Percentiles rank a stretch among this genome's conserved stretches.
Conservation (phyloP, 2,888 invertebrate species). For the Pyrocoelia pectoralis region DNA sequence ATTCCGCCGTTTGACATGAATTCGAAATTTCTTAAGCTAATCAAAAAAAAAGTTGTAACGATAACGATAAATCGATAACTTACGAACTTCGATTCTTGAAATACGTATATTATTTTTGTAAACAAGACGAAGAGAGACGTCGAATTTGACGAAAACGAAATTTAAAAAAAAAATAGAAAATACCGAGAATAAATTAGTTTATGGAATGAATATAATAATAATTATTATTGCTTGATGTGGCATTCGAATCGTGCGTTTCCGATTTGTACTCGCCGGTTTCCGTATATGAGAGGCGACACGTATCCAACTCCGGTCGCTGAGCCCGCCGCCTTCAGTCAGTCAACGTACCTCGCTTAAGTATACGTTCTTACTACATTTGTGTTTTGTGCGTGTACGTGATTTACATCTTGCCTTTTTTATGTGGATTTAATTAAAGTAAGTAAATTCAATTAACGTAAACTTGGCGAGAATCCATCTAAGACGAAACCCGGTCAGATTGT, state of each 20-base stretch:
- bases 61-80: not conserved
- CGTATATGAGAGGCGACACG: slow-evolving; percentile 32
- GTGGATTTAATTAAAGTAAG: slow-evolving; percentile 33
- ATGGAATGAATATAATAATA: slow-evolving; percentile 2
- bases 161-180: not conserved
- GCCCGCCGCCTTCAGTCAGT: slow-evolving; percentile 36
- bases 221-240: slow-evolving; percentile 16
- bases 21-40: not conserved
- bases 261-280: slow-evolving; percentile 2
- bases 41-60: too few relatives aligned
- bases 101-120: not conserved
- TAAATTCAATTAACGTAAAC: slow-evolving; percentile 10
- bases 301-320: slow-evolving; percentile 38
- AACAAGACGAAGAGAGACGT: not conserved
- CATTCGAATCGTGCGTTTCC: slow-evolving; percentile 18
- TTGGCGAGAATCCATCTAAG: not conserved
- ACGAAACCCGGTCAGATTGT: not conserved
- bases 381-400: slow-evolving; percentile 33
- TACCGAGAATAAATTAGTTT: slow-evolving; percentile 10
- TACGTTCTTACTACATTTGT: slow-evolving; percentile 10
- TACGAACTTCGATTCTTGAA: not conserved
- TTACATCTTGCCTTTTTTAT: slow-evolving; percentile 14
- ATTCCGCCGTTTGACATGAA: not conserved
- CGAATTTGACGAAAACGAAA: not conserved
- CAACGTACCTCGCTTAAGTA: slow-evolving; percentile 11